Base-by-base conservation (phyloP, 2,113 vertebrate species). In the Sula dactylatra region DNA sequence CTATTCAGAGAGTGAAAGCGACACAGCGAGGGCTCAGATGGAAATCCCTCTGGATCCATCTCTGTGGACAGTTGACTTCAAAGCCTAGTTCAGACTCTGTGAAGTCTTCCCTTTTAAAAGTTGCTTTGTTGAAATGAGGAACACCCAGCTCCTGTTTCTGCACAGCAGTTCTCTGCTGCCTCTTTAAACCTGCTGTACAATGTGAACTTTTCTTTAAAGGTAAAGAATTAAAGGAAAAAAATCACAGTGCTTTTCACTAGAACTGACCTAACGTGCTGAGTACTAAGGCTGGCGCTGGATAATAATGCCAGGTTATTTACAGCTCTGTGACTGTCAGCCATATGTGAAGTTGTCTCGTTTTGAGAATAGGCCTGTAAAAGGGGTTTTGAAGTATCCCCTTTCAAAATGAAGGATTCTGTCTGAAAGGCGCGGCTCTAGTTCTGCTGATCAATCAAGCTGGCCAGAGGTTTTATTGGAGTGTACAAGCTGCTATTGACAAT, bases 381-480 rank as follows among this genome's bases (percentile, higher is more conserved):
- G 80, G 94, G 97, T 97, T 96, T 81, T 34, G 52, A 78, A 91
- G 64, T 55, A 69, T 92, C 20, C 78, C 90, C 84, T 92, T 85
- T 49, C 54, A 55, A 69, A 65, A 61, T 34, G 56, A 90, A 38
- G 52, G 88, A 76, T 83, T 74, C 62, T 85, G 36, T 58, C 66
- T 73, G 44, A 59, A 67, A 79, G 44, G 20, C n/a, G 42, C 69
- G 67, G 47, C 49, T 86, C n/a, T 19, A 54, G 40, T 47, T 78
- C 71, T 90, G 84, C 78, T 92, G 78, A 50, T 64, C 69, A 84
- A 96, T 77, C 70, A 34, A 17, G 29, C 61, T 76, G 52, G 52
- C 56, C 61, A 21, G 44, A 40, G 34, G 12, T 16, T 88, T 77
- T 66, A 58, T 21, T 34, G 11, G 42, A 6, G 18, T 18, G n/a